Evolutionary conservation across 2,113 vertebrate genomes (phyloP), one percentile per base, ranked within the genome.

Genomic region (Microtus montanus): DNA sequence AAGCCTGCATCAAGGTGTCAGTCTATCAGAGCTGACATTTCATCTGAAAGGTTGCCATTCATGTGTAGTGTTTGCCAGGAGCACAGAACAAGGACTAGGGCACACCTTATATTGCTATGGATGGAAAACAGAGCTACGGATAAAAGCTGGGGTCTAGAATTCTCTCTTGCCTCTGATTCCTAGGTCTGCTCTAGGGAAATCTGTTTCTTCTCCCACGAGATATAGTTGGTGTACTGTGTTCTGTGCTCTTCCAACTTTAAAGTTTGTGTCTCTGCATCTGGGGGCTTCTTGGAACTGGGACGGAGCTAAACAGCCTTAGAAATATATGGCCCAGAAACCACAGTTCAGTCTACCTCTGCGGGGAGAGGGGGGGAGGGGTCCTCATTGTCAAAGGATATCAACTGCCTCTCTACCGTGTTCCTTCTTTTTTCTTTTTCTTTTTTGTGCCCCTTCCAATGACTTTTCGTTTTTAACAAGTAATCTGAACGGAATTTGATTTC

Each of bases 401-500:
- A 4, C 24, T 70, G 20, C 73, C 38, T 87, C n/a, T 83, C n/a
- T 38, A 92, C 12, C 0, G 3, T 24, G 13, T 71, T 49, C 54
- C 83, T 85, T 58, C 54, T 49, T 58, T 58, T 71, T 41, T 24
- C 38, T 44, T 84, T 33, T 61, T 5, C 9, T 11, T 26, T 68
- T 79, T 71, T 63, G 33, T 41, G 86, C 28, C 44, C 35, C 64
- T 58, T 94, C 78, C 79, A 93, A 7, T 63, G 47, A 5, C 5
- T 52, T 52, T 94, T 93, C n/a, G 77, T 82, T 84, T 94, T 75
- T 83, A 70, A 71, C 84, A 83, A 77, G n/a, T 54, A 33, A 83
- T 73, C 61, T 89, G 33, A 89, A 89, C 93, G 54, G 47, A 82
- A 54, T 87, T 87, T 87, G 78, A 94, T 83, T 92, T 90, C 68